Evolutionary conservation across 2,113 vertebrate genomes (phyloP), one percentile per base, ranked within the genome.

Genomic region (Myotis brandtii): DNA sequence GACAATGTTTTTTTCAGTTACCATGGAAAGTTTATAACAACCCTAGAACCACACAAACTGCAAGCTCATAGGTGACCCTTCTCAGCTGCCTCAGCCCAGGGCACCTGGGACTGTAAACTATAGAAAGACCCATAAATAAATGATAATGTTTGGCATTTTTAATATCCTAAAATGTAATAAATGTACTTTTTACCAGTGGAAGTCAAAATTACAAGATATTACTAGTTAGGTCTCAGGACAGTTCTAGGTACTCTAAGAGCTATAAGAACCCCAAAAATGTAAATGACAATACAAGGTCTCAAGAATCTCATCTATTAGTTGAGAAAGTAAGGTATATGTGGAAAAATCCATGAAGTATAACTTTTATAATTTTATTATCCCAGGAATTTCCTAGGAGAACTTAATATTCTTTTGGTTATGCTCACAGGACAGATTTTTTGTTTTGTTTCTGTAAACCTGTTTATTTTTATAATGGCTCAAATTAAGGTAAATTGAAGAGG

Each of bases 391-490:
- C 11, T 30, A 93, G 21, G 13, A 82, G 12, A 91, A 79, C 13
- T 90, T 2, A 27, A 6, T 77, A 62, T 48, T 54, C 48, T n/a
- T 67, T 59, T 34, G 14, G 20, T 81, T 52, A 82, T n/a, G 69
- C 14, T 91, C 64, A 72, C 27, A 16, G n/a, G 20, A 23, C 37
- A 46, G 0, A 73, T 81, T 67, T 37, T 86, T 56, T 80, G 17
- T 66, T 21, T 56, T 21, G 17, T 54, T 54, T 88, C 32, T 62
- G 50, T 40, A 67, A 66, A 59, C 5, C 2, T 66, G 73, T 48
- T 95, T 80, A 82, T n/a, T 93, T 95, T 84, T 75, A 59, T 95
- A 87, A 93, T 83, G 79, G 83, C 9, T 89, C 82, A 88, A 43
- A 84, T 86, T 89, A 84, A 90, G 21, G 37, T 46, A 50, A 96